Base-by-base conservation (phyloP, 2,797 vertebrate species). In the Tiaroga cobitis region DNA sequence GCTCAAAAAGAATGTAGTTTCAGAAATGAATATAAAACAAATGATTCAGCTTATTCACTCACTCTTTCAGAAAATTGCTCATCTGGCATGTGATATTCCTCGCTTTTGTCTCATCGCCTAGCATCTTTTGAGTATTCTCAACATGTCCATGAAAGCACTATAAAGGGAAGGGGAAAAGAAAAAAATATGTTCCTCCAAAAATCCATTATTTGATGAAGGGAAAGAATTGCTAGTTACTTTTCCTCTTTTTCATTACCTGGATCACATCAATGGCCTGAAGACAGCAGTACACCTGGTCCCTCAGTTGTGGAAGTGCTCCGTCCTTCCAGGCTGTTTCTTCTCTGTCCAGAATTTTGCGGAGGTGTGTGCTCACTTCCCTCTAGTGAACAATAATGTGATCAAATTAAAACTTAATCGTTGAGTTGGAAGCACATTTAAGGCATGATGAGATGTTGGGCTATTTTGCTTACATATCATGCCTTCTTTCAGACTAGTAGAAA, bases 181-280 rank as follows among this genome's bases (percentile, higher is more conserved):
- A 32, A 39, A 26, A 24, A 41, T 37, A 21, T 16, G 65, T 51
- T 32, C 2, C 29, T 77, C 34, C 15, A 81, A 7, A 82, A 68
- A 76, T 61, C 54, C 10, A 46, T 49, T 87, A 37, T 29, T 24
- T 69, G 21, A 63, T 5, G 10, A 51, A 69, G 19, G 41, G 29
- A 19, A 54, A 34, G 15, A 37, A 75, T 34, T 19, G 29, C 26
- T 9, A 3, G 21, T 49, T 68, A 18, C 0, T 24, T 79, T 46
- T 77, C 19, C 15, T 21, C 7, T 11, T 54, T 29, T 70, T 15
- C 18, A 74, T 73, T 94, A 99, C 98, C 97, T 96, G 96, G 61
- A 98, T 95, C 86, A 96, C 90, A 90, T 97, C 96, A 15, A 95
- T 96, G 78, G 96, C 94, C 65, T 97, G 91, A 2, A 93, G 91